These are phyloP conservation scores for Aptenodytes forsteri DNA, from an alignment of 2,113 vertebrate genomes.

Conservation along the genomic window DNA sequence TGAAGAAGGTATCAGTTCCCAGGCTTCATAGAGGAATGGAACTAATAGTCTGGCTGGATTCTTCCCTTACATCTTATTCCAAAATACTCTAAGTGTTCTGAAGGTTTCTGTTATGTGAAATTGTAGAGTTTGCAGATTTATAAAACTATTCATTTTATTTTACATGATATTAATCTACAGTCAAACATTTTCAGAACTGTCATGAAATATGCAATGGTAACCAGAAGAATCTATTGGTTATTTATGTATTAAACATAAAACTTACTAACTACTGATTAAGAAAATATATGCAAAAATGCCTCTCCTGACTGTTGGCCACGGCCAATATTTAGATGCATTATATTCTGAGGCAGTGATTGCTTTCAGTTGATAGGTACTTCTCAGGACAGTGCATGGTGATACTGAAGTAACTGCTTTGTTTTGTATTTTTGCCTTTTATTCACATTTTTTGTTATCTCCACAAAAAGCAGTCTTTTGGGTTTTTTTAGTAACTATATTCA, in stretches of 20 bases:
- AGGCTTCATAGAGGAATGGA: not conserved
- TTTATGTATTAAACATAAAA: not conserved
- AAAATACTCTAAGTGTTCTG: not conserved
- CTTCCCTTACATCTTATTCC: not conserved
- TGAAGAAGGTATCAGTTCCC: not conserved
- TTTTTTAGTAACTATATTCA: not conserved
- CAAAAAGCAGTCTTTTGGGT: not conserved
- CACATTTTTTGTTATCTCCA: not conserved
- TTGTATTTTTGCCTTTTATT: not conserved
- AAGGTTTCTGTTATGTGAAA: not conserved
- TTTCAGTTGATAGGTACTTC: not conserved
- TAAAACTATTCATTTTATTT: not conserved
- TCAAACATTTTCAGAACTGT: not conserved
- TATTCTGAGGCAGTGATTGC: slow-evolving; percentile 13
- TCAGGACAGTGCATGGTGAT: not conserved
- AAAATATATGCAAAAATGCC: not conserved
- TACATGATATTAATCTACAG: not conserved
- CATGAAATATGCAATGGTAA: not conserved
- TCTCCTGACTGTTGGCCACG: not conserved
- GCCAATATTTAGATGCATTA: not conserved
- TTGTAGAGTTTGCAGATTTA: not conserved
- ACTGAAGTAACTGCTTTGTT: slow-evolving; percentile 21
- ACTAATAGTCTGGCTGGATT: not conserved
- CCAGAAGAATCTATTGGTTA: not conserved
- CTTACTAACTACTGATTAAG: not conserved